Evolutionary conservation across 1,140 invertebrate genomes (phyloP).

Genomic region (Meloidogyne hapla): DNA sequence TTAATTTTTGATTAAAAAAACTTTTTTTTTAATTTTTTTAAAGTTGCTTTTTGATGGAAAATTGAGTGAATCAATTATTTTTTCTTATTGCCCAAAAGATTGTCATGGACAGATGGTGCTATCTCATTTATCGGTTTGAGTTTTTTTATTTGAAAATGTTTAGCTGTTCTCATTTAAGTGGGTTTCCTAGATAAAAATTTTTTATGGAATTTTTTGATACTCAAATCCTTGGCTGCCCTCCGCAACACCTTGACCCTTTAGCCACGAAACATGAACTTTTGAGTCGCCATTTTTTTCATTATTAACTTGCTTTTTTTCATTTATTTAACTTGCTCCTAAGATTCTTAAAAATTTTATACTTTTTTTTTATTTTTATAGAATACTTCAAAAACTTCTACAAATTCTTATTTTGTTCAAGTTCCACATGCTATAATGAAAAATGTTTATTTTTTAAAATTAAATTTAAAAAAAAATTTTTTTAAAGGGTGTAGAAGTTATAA

Average conservation of each 20-base stretch:
- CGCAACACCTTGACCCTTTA: too few relatives aligned
- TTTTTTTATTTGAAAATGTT: neutral
- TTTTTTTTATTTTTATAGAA: slow-evolving; percentile 89
- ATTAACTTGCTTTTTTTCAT: too few relatives aligned
- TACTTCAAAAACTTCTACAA: slow-evolving; percentile 75
- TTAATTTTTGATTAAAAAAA: neutral
- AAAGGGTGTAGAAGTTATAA: slow-evolving; percentile 95
- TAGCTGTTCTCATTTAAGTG: too few relatives aligned
- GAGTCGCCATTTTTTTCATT: too few relatives aligned
- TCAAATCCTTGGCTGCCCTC: too few relatives aligned
- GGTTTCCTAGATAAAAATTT: neutral
- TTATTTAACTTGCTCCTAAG: too few relatives aligned
- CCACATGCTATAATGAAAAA: slow-evolving; percentile 74
- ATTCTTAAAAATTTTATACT: neutral
- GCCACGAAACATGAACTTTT: too few relatives aligned
- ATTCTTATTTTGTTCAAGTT: slow-evolving; percentile 89
- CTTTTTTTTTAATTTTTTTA: slow-evolving; percentile 53
- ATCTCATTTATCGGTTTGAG: neutral
- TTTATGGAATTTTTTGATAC: neutral
- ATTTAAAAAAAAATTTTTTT: slow-evolving; percentile 42
- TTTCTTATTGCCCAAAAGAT: slow-evolving; percentile 99
- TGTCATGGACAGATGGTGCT: slow-evolving; percentile 80
- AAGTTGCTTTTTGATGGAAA: slow-evolving; percentile 97
- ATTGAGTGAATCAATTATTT: slow-evolving; percentile 89
- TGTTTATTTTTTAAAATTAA: slow-evolving; percentile 16